Base-by-base conservation (phyloP, 2,888 invertebrate species). In the Pinctada fucata region DNA sequence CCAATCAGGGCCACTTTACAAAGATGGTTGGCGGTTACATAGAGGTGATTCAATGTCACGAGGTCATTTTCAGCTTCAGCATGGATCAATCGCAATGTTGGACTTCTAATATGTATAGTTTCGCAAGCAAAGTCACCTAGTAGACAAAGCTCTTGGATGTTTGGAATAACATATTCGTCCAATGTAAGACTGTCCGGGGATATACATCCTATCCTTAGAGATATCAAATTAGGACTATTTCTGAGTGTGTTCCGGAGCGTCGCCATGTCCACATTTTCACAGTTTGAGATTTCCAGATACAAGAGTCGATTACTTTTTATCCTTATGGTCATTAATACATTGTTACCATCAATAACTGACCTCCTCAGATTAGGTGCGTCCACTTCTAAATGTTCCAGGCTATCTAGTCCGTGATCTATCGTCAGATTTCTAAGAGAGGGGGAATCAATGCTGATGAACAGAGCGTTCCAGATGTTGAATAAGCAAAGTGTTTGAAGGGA, bases 21-120 rank as follows among this genome's bases (percentile, higher is more conserved):
- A 47, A 89, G 76, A 80, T 89, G 89, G 78, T 89, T 88, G 65
- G 89, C 89, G 5, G 85, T 86, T 63, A 89, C 83, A 82, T 89
- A 89, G 82, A 89, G 83, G 76, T 89, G 89, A 79, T 86, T 87
- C 66, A 89, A 72, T 0, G 88, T 87, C 51, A 87, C 83, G 66
- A 89, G 83, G 79, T 88, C 89, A 71, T 83, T 86, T 73, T 88
- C 89, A 5, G 87, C 83, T 77, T 89, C 87, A 0, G 87, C 87
- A 79, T 89, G 88, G 49, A 89, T 81, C 49, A 88, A 75, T 8
- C 89, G 72, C 13, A 89, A 79, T 2, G 85, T 84, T 13, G 89
- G 89, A 79, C 88, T 86, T 13, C 89, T 83, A 13, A 89, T 79
- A 73, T 88, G 88, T 10, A 89, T 72, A 0, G 89, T 86, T 76